Evolutionary conservation across 2,797 vertebrate genomes (phyloP), one percentile per base, ranked within the genome.

Genomic region (Peromyscus melanophrys): DNA sequence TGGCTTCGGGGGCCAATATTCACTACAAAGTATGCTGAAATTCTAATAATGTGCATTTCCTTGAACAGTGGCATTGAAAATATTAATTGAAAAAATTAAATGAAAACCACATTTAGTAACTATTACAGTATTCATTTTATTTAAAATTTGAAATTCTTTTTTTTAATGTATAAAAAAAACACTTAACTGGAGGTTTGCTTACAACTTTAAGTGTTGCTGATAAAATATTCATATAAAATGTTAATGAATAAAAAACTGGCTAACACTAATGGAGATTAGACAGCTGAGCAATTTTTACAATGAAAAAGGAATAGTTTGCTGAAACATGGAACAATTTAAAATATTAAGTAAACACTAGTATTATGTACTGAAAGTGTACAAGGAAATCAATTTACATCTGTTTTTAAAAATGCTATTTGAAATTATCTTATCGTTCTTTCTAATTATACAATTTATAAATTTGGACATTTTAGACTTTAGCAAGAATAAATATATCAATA

Each of bases 81-180:
- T 40, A 59, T 69, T 82, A 89, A 90, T 59, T 78, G 23, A 13
- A 73, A 75, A 86, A 71, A 84, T 90, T 61, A 92, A 92, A 34
- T 96, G 65, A 75, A 95, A 61, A 59, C 63, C 7, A 59, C 43
- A 14, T 80, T 67, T 76, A 71, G 12, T 43, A 80, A 86, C 17
- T 80, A 10, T 57, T 75, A 40, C 9, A 80, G 10, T 59, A 86
- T 55, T 31, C 8, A 71, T 85, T 94, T 90, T 86, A 37, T 69
- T 95, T 97, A 52, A 84, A 1, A 96, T 84, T 95, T 94, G 31
- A 94, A 23, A 81, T 90, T 96, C 29, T 14, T 2, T 59, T 77
- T 77, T 19, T 1, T 21, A 1, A 19, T 85, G 19, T 49, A 31
- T 17, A 65, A 49, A 11, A 25, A 49, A 34, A 6, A 12, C 19